Conservation (phyloP, 2,888 invertebrate genomes). For the Himalopsyche japonica region DNA sequence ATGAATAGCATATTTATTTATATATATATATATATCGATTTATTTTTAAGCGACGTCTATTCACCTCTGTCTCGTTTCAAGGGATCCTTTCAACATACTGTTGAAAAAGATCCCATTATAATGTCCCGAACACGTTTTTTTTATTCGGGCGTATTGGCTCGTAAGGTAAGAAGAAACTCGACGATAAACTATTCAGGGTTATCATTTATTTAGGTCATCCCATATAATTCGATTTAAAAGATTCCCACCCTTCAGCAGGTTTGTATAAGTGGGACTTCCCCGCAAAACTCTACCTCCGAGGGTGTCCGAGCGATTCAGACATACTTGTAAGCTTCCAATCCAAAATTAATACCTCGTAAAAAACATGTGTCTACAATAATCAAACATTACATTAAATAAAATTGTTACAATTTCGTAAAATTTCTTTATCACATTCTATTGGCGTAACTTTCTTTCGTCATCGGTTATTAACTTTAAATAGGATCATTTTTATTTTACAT, state of each 20-base stretch:
- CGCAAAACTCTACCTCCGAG: background rate
- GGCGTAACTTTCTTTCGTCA: too few species aligned
- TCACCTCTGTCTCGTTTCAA: background rate
- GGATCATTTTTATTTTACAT: too few species aligned
- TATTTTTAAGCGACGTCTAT: background rate
- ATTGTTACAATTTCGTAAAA: background rate
- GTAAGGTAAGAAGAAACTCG: background rate
- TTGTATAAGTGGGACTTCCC: background rate
- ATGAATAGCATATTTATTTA: too few species aligned
- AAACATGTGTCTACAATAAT: background rate
- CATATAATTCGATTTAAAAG: constrained; percentile 10
- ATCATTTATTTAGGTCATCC: constrained; percentile 7
- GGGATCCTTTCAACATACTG: background rate
- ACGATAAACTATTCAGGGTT: constrained; percentile 3
- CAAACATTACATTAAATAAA: background rate
- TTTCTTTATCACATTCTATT: too few species aligned
- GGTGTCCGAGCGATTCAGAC: background rate
- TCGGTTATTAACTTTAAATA: too few species aligned
- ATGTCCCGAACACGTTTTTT: background rate
- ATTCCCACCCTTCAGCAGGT: background rate
- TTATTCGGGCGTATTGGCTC: background rate
- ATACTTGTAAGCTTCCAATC: background rate
- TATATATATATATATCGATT: too few species aligned
- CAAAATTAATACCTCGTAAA: background rate
- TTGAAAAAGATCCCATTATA: background rate